These are phyloP conservation scores for Enteromius thamalakanensis DNA, from an alignment of 2,797 vertebrate genomes.

Conservation along the genomic window DNA sequence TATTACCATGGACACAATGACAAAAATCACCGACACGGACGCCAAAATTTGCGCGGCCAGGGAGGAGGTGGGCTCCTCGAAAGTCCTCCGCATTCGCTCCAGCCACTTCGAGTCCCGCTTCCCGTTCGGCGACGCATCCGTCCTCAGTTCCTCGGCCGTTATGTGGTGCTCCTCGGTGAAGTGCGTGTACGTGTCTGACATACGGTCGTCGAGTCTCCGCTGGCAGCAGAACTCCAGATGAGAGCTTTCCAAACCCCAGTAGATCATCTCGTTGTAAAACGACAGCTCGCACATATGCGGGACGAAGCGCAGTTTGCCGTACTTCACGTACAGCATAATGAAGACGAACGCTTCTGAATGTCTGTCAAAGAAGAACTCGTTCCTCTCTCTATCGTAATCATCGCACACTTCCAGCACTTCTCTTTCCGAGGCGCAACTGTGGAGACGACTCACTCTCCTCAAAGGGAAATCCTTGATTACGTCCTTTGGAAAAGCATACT, in stretches of 20 bases:
- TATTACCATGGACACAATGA: constrained; percentile 90
- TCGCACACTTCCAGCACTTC: constrained; percentile 90
- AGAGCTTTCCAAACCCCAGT: constrained; percentile 87
- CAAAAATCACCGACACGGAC: constrained; percentile 85
- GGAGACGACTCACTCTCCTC: constrained; percentile 85
- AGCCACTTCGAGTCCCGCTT: constrained; percentile 78
- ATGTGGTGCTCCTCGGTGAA: constrained; percentile 76
- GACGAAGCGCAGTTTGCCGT: constrained; percentile 86
- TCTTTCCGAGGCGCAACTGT: constrained; percentile 85
- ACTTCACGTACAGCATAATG: constrained; percentile 86
- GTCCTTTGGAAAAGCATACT: constrained; percentile 84
- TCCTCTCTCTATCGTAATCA: constrained; percentile 87
- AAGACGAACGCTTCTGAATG: constrained; percentile 89
- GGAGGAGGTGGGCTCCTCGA: constrained; percentile 88
- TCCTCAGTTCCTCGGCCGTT: constrained; percentile 66
- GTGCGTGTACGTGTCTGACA: constrained; percentile 86
- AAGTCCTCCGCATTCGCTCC: constrained; percentile 86
- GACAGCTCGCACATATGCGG: constrained; percentile 90
- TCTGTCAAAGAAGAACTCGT: constrained; percentile 90
- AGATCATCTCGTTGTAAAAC: constrained; percentile 89
- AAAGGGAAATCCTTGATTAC: constrained; percentile 88
- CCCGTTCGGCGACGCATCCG: constrained; percentile 50
- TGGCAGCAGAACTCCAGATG: constrained; percentile 89
- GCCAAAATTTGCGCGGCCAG: constrained; percentile 87
- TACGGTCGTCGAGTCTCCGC: constrained; percentile 86